These are phyloP conservation scores for Rhea americana DNA, from an alignment of 2,113 vertebrate species.

Conservation along the genomic window DNA sequence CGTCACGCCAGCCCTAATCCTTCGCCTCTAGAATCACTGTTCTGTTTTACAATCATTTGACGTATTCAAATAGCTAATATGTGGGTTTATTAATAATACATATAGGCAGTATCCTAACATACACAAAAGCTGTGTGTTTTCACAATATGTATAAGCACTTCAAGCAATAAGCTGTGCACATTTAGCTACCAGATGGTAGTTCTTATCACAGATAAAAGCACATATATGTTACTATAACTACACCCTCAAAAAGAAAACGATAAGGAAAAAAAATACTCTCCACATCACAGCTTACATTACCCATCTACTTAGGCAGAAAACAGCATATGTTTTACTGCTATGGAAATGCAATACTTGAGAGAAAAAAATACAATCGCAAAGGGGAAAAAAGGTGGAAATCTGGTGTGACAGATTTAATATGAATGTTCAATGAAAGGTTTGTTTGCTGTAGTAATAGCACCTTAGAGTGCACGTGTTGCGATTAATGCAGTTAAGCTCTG, in stretches of 20 bases:
- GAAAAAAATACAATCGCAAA: slow-evolving; percentile 52
- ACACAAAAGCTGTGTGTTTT: slow-evolving; percentile 84
- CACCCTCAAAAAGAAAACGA: slow-evolving; percentile 63
- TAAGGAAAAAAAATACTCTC: slow-evolving; percentile 69
- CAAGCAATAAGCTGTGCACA: slow-evolving; percentile 74
- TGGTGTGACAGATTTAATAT: not conserved
- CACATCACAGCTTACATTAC: slow-evolving; percentile 78
- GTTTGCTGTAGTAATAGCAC: not conserved
- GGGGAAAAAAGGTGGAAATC: slow-evolving; percentile 24
- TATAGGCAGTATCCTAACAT: slow-evolving; percentile 70
- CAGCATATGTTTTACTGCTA: slow-evolving; percentile 75
- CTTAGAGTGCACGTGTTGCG: not conserved
- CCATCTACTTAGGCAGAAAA: slow-evolving; percentile 75
- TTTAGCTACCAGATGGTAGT: slow-evolving; percentile 78
- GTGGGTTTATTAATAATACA: slow-evolving; percentile 74
- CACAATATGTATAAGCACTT: slow-evolving; percentile 73
- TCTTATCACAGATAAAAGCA: slow-evolving; percentile 80
- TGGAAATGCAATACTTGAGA: slow-evolving; percentile 47
- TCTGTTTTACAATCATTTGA: slow-evolving; percentile 60
- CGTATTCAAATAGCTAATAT: slow-evolving; percentile 70
- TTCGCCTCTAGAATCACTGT: slow-evolving; percentile 27
- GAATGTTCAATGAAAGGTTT: not conserved
- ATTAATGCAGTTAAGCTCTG: not conserved
- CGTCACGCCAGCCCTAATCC: not conserved
- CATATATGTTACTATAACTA: slow-evolving; percentile 75